A percentile compares a stretch with the other conserved stretches of the same genome.
These are phyloP conservation scores for Holcopasites calliopsidis DNA, from an alignment of 1,140 invertebrate genomes.

Conservation along the genomic window DNA sequence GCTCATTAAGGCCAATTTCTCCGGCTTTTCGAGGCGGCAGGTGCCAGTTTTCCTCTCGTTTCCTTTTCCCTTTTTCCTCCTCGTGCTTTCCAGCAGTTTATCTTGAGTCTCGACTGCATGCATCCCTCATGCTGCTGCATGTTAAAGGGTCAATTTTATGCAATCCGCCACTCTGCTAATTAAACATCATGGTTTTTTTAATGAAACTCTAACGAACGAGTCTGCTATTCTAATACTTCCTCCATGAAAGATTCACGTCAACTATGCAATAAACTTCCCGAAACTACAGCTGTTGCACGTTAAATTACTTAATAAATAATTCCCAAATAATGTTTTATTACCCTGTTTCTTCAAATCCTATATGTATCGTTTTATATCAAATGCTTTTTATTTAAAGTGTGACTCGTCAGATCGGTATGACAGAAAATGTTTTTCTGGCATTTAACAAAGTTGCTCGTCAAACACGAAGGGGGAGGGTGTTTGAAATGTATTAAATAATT, in stretches of 20 bases:
- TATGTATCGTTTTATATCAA: too few species aligned
- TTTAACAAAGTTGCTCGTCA: neutral
- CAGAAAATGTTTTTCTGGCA: too few species aligned
- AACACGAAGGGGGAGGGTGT: neutral
- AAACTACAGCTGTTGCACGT: too few species aligned
- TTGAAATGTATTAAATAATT: neutral
- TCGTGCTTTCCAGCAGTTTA: conserved; percentile 11
- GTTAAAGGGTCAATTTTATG: conserved; percentile 9
- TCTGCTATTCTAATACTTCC: neutral
- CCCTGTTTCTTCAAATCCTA: too few species aligned
- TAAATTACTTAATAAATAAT: too few species aligned
- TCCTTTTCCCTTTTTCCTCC: neutral
- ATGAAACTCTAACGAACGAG: neutral
- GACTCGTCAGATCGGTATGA: too few species aligned
- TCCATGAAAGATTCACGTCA: neutral
- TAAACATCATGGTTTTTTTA: conserved; percentile 12
- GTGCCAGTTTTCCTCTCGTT: neutral
- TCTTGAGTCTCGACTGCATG: neutral
- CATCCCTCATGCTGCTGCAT: neutral
- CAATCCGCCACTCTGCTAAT: conserved; percentile 1
- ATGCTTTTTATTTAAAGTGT: too few species aligned
- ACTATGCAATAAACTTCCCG: neutral
- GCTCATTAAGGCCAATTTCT: too few species aligned
- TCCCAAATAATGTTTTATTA: too few species aligned
- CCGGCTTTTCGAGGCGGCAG: neutral